Conservation (phyloP, 1,140 invertebrate species). For the Achatina immaculata region DNA sequence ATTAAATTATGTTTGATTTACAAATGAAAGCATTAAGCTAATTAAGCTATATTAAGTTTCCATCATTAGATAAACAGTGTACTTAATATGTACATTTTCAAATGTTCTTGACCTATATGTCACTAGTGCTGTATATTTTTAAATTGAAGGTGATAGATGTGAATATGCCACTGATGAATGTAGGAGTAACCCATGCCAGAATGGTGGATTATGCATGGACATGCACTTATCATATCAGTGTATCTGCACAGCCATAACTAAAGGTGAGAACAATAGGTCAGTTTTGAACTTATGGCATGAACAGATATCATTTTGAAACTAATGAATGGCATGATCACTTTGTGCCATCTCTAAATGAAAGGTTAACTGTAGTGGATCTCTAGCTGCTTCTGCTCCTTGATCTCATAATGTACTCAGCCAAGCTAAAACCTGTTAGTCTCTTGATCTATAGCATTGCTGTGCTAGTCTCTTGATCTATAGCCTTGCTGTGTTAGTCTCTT, state of each 20-base stretch:
- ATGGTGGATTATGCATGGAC: slow-evolving; percentile 11
- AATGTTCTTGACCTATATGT: no score
- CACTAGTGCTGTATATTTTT: no score
- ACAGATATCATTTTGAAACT: not conserved
- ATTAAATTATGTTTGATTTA: no score
- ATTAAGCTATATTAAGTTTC: no score
- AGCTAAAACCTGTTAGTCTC: not conserved
- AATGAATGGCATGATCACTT: not conserved
- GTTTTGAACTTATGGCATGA: not conserved
- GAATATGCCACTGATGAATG: slow-evolving; percentile 6
- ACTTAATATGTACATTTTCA: no score
- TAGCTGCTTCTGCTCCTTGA: not conserved
- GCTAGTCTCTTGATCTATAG: no score
- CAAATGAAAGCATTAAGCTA: no score
- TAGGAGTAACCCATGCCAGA: not conserved
- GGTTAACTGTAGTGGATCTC: no score
- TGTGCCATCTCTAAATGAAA: not conserved
- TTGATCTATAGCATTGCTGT: not conserved
- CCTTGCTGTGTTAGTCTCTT: no score
- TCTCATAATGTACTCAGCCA: not conserved
- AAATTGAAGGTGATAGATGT: slow-evolving; percentile 9
- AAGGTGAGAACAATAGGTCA: not conserved
- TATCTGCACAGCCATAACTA: not conserved
- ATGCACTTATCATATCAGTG: not conserved
- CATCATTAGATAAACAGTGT: no score